phyloP scores from a whole-genome alignment of 2,797 vertebrate species.

The Glossophaga mutica region DNA sequence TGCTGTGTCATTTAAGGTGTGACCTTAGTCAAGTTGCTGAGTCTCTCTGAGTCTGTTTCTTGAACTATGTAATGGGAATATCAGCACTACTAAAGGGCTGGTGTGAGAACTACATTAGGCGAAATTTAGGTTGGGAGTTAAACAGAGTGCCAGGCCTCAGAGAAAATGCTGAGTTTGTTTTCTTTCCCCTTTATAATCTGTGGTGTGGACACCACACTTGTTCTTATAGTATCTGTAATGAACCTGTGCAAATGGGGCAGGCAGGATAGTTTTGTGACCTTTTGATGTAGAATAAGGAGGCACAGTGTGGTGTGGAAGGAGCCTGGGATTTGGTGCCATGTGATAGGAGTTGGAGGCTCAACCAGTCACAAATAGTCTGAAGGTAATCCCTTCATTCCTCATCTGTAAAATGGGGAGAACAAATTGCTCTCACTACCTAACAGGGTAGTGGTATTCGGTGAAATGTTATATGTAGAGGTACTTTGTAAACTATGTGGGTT shows the following conservation, averaged over 20 bases:
- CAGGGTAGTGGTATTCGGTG: background rate
- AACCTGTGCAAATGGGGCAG: background rate
- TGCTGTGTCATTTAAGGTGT: background rate
- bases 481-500: background rate
- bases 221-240: background rate
- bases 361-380: background rate
- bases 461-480: background rate
- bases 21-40: background rate
- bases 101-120: background rate
- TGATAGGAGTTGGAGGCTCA: background rate
- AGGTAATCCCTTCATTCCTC: background rate
- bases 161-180: slow-evolving; percentile 41
- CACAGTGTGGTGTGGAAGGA: background rate
- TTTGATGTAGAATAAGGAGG: background rate
- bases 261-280: background rate
- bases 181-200: background rate
- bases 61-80: background rate
- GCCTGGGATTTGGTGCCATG: background rate
- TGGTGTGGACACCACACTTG: background rate
- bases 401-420: background rate
- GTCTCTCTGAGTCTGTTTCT: background rate
- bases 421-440: background rate
- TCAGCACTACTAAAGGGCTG: background rate
- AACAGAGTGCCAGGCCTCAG: background rate
- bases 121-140: background rate